Conservation (phyloP, 23 tunicate genomes). For the Halocynthia aurantium region DNA sequence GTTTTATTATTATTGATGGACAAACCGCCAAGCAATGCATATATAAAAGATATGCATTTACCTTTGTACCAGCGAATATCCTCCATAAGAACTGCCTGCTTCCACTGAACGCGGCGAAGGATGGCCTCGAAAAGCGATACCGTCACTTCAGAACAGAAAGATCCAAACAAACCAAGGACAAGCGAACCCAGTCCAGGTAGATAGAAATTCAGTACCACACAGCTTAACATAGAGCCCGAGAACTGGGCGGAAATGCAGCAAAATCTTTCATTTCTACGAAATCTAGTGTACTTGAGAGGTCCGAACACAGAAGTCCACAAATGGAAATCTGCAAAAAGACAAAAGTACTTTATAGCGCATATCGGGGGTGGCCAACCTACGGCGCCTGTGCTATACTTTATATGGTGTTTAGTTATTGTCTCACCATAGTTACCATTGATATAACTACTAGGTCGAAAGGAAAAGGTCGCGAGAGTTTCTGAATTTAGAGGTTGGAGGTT, state of each 20-base stretch:
- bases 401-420: no score
- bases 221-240: conserved; percentile 3
- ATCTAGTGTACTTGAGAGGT: conserved; percentile 66
- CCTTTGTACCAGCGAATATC: conserved; percentile 76
- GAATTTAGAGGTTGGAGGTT: no score
- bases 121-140: conserved; percentile 38
- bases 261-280: conserved; percentile 43
- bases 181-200: conserved; percentile 46
- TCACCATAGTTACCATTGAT: no score
- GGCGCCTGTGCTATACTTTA: no score
- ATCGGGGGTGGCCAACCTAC: no score
- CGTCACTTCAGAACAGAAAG: conserved; percentile 44
- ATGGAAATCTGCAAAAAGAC: conserved; percentile 48
- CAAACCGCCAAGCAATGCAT: no score
- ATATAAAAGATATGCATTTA: neutral
- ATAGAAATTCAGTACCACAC: conserved; percentile 27
- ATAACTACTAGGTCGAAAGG: no score
- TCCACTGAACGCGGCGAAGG: conserved; percentile 21
- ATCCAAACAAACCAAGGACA: conserved; percentile 55
- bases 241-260: conserved; percentile 37
- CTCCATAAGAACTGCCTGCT: conserved; percentile 34
- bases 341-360: neutral
- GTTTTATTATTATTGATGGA: no score
- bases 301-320: conserved; percentile 51
- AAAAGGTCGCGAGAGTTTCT: no score